phyloP scores from a whole-genome alignment of 2,888 invertebrate species.

The Leuctra nigra region DNA sequence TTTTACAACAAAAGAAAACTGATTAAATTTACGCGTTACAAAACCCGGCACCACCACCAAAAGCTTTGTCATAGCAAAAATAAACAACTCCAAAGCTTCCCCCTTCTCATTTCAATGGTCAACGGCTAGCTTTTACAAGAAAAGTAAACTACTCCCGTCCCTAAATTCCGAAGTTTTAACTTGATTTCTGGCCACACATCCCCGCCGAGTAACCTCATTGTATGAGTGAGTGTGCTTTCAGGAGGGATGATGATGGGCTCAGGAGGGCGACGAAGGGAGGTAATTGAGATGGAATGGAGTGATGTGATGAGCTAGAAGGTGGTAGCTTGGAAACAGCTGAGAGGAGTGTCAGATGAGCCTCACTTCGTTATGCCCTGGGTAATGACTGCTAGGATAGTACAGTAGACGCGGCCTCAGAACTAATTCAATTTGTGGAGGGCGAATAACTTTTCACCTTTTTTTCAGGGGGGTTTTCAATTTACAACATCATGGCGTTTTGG shows the following conservation, averaged over 20 bases:
- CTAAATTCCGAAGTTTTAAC: no score
- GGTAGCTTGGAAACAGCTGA: no score
- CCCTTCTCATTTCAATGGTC: no score
- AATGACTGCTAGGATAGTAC: conserved; percentile 1
- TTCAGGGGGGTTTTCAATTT: background rate
- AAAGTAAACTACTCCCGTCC: no score
- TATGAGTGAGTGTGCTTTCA: background rate
- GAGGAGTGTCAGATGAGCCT: background rate
- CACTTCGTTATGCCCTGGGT: background rate
- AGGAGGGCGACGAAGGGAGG: background rate
- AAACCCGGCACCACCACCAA: no score
- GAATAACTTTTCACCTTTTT: background rate
- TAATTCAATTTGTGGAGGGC: background rate
- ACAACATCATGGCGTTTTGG: background rate
- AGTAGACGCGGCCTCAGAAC: background rate
- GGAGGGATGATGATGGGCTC: background rate
- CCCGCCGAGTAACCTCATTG: no score
- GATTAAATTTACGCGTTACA: no score
- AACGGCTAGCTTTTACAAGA: no score
- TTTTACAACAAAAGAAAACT: no score
- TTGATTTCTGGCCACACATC: no score
- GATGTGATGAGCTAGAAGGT: conserved; percentile 4
- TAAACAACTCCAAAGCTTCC: no score
- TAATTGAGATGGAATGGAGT: conserved; percentile 12
- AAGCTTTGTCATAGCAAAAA: no score